Conservation (phyloP, 2,113 vertebrate species). For the Natator depressus region DNA sequence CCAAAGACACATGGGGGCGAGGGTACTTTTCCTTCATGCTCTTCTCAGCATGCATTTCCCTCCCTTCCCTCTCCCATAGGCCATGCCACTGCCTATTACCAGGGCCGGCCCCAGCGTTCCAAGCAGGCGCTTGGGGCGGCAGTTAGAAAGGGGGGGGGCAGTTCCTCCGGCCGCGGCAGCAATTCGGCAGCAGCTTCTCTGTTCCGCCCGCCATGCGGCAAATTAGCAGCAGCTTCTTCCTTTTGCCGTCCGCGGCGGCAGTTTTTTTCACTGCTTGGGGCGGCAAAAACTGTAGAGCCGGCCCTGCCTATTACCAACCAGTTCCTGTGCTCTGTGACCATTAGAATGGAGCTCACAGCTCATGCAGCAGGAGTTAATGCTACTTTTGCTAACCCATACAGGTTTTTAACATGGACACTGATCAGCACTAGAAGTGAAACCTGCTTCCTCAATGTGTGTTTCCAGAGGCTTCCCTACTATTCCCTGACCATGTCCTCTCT, state of each 20-base stretch:
- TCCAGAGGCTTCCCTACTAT: background rate
- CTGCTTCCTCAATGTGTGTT: background rate
- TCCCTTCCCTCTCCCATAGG: background rate
- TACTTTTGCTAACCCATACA: slow-evolving; percentile 23
- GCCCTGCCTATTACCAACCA: background rate
- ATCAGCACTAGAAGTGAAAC: background rate
- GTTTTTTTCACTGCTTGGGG: too few relatives aligned
- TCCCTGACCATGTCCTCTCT: background rate
- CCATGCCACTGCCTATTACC: background rate
- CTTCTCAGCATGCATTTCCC: background rate
- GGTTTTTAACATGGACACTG: background rate
- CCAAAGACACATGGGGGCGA: background rate
- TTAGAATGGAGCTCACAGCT: background rate
- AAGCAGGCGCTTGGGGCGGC: too few relatives aligned
- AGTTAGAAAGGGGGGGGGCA: too few relatives aligned
- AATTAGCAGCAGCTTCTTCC: too few relatives aligned
- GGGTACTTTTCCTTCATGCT: background rate
- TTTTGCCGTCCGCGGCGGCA: too few relatives aligned
- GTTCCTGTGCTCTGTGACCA: slow-evolving; percentile 18
- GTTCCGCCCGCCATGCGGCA: too few relatives aligned
- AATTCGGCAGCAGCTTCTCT: too few relatives aligned
- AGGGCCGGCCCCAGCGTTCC: background rate
- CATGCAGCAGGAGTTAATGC: slow-evolving; percentile 2
- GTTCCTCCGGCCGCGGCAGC: too few relatives aligned
- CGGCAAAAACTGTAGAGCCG: too few relatives aligned